Percentiles rank a stretch among this genome's conserved stretches.
These are phyloP conservation scores for Branchinecta sandiegonensis DNA, from an alignment of 2,888 invertebrate species.

Conservation along the genomic window DNA sequence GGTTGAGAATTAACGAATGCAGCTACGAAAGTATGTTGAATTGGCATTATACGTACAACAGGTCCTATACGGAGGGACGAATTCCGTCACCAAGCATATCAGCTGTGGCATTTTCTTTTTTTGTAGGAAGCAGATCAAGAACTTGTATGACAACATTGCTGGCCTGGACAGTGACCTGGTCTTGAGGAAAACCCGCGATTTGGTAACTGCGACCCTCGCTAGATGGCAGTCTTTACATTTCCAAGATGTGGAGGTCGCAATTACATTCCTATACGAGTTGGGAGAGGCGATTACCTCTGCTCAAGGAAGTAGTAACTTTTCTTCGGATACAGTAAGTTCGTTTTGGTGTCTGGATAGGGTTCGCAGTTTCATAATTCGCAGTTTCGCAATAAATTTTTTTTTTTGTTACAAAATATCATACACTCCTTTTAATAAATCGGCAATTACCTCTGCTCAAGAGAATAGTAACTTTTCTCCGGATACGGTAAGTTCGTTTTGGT, in stretches of 20 bases:
- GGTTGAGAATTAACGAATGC: too few relatives aligned
- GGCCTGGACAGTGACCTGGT: slow-evolving; percentile 37
- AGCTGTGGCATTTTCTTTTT: slow-evolving; percentile 1
- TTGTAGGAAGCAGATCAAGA: slow-evolving; percentile 38
- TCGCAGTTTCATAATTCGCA: too few relatives aligned
- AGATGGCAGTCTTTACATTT: slow-evolving; percentile 36
- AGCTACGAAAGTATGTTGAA: too few relatives aligned
- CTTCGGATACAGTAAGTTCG: slow-evolving; percentile 28
- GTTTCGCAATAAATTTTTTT: too few relatives aligned
- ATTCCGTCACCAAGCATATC: too few relatives aligned
- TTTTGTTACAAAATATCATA: too few relatives aligned
- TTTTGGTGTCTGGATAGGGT: too few relatives aligned
- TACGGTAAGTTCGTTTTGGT: slow-evolving; percentile 27
- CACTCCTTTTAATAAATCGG: slow-evolving; percentile 26
- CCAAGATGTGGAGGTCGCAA: slow-evolving; percentile 39
- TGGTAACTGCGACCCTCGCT: slow-evolving; percentile 34
- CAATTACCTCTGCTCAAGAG: slow-evolving; percentile 28
- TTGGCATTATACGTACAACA: too few relatives aligned
- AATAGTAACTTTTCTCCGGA: slow-evolving; percentile 24
- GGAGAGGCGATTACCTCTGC: slow-evolving; percentile 36
- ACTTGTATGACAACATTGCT: slow-evolving; percentile 40
- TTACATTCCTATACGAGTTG: slow-evolving; percentile 38
- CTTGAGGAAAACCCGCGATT: slow-evolving; percentile 35
- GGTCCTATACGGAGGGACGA: too few relatives aligned
- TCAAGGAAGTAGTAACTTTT: slow-evolving; percentile 23